Evolutionary conservation across 2,888 invertebrate genomes (phyloP).

Genomic region (Zhengitettix transpicula): DNA sequence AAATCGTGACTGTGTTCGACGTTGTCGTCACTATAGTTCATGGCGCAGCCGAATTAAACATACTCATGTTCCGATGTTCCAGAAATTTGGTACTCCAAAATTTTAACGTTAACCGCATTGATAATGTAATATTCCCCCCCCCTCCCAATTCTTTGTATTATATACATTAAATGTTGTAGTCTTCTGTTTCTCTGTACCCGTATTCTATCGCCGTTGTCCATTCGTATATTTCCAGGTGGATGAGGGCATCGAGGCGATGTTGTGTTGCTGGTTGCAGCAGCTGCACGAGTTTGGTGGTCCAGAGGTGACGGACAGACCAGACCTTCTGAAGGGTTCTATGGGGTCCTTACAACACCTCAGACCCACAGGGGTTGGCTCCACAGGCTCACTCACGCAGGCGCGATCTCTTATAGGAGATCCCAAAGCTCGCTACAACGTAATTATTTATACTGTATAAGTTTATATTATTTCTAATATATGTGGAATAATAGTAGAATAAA

Average conservation of each 20-base stretch:
- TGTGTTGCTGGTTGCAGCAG: constrained; percentile 71
- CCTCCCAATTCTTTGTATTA: neutral
- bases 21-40: no score
- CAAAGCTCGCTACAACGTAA: constrained; percentile 69
- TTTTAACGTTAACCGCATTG: neutral
- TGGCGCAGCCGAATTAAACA: no score
- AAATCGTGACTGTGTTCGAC: no score
- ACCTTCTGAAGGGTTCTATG: constrained; percentile 60
- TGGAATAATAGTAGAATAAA: no score
- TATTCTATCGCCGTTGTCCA: neutral
- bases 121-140: neutral
- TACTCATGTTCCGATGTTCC: no score
- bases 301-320: constrained; percentile 56
- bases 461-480: no score
- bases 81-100: no score
- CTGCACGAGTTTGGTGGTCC: constrained; percentile 69
- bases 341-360: constrained; percentile 31
- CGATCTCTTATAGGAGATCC: constrained; percentile 45
- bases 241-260: constrained; percentile 73
- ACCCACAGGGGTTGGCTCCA: constrained; percentile 13
- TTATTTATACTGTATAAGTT: constrained; percentile 18
- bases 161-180: neutral
- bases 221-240: constrained; percentile 35
- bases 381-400: constrained; percentile 20
- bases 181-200: neutral